Evolutionary conservation across 2,888 invertebrate genomes (phyloP).

Genomic region (Torymus tubicola): DNA sequence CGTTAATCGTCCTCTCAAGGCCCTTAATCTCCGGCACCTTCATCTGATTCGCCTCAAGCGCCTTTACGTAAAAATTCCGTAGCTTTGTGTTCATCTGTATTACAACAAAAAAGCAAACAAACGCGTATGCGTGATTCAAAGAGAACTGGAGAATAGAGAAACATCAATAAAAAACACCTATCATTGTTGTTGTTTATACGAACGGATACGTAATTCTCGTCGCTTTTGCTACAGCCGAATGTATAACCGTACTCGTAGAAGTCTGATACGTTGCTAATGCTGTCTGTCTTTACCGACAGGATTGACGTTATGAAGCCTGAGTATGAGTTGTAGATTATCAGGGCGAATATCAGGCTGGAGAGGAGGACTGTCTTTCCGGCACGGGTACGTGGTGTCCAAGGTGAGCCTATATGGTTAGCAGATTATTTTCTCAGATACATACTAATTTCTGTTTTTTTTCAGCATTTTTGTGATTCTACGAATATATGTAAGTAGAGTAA

Average conservation of each 20-base stretch:
- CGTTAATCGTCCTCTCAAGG: slow-evolving; percentile 77
- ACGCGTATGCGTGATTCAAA: too few species aligned
- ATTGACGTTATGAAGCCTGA: slow-evolving; percentile 84
- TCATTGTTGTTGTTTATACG: slow-evolving; percentile 51
- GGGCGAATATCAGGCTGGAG: slow-evolving; percentile 80
- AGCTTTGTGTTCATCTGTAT: slow-evolving; percentile 75
- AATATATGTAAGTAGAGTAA: too few species aligned
- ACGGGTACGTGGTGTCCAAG: slow-evolving; percentile 79
- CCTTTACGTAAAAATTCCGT: slow-evolving; percentile 78
- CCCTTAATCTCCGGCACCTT: slow-evolving; percentile 74
- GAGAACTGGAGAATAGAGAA: too few species aligned
- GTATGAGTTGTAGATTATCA: slow-evolving; percentile 82
- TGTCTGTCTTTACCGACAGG: slow-evolving; percentile 79
- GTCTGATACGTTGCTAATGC: slow-evolving; percentile 80
- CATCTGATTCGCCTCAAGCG: slow-evolving; percentile 71
- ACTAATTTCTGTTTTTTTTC: neutral
- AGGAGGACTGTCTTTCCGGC: slow-evolving; percentile 80
- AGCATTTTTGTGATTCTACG: neutral
- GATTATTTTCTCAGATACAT: neutral
- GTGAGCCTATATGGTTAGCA: slow-evolving; percentile 77
- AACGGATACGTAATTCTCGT: slow-evolving; percentile 82
- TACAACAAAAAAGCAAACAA: neutral
- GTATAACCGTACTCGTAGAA: slow-evolving; percentile 80
- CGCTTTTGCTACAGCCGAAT: slow-evolving; percentile 81
- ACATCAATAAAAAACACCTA: too few species aligned